Conservation (phyloP, 2,113 vertebrate species). For the Paracanthobrama guichenoti region DNA sequence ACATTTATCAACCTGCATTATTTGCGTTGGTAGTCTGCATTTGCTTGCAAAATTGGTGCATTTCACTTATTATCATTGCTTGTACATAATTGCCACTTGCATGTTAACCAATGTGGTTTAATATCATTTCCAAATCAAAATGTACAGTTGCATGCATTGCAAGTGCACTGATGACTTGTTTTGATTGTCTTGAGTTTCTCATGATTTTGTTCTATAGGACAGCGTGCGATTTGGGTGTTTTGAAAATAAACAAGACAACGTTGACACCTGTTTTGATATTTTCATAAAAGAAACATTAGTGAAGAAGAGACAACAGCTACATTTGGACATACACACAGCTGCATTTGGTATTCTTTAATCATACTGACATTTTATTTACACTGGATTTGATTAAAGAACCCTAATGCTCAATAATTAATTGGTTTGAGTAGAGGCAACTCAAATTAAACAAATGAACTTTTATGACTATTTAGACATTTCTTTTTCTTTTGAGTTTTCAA, state of each 20-base stretch:
- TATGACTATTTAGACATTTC: no score
- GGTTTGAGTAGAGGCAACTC: no score
- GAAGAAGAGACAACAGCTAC: background rate
- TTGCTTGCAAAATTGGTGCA: background rate
- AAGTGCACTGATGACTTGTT: background rate
- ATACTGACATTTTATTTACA: background rate
- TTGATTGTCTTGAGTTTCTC: conserved; percentile 4
- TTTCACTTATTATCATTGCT: background rate
- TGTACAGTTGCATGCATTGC: background rate
- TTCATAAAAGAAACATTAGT: background rate
- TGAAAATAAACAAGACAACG: background rate
- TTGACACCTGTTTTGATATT: background rate
- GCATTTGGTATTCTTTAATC: background rate
- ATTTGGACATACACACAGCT: background rate
- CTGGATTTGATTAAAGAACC: background rate
- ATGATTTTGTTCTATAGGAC: background rate
- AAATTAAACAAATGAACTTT: no score
- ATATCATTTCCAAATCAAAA: background rate
- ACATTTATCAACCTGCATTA: background rate
- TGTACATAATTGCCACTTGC: background rate
- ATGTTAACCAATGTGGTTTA: background rate
- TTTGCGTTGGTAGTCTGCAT: background rate
- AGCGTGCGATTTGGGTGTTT: background rate
- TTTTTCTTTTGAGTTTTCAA: no score
- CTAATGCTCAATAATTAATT: no score